A percentile compares a stretch with the other conserved stretches of the same genome.
These are phyloP conservation scores for Boulengeromyrus knoepffleri DNA, from an alignment of 2,113 vertebrate genomes.

Conservation along the genomic window DNA sequence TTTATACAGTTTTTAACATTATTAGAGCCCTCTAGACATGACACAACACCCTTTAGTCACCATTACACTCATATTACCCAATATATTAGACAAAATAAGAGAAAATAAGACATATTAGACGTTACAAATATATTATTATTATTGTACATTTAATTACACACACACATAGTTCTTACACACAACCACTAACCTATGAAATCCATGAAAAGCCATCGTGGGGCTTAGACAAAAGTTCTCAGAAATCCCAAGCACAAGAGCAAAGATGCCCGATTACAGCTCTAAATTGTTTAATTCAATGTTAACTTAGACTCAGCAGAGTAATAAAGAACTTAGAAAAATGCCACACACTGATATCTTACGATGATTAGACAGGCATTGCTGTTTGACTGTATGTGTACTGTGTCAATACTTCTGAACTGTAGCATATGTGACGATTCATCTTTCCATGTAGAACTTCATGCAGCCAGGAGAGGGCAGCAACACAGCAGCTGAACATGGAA, in stretches of 20 bases:
- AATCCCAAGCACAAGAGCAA: too few species aligned
- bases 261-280: background rate
- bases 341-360: background rate
- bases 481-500: background rate
- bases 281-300: background rate
- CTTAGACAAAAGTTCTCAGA: too few species aligned
- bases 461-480: slow-evolving; percentile 5
- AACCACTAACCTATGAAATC: too few species aligned
- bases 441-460: background rate
- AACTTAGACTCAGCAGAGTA: background rate
- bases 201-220: too few species aligned
- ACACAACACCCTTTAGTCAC: too few species aligned
- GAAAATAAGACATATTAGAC: too few species aligned
- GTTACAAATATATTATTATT: too few species aligned
- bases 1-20: background rate
- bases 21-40: too few species aligned
- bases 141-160: too few species aligned
- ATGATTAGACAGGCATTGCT: background rate
- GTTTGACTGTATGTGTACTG: background rate
- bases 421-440: background rate
- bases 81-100: too few species aligned
- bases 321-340: background rate
- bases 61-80: too few species aligned
- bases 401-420: background rate
- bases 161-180: too few species aligned